phyloP scores from a whole-genome alignment of 2,113 vertebrate genomes.

The Python bivittatus region DNA sequence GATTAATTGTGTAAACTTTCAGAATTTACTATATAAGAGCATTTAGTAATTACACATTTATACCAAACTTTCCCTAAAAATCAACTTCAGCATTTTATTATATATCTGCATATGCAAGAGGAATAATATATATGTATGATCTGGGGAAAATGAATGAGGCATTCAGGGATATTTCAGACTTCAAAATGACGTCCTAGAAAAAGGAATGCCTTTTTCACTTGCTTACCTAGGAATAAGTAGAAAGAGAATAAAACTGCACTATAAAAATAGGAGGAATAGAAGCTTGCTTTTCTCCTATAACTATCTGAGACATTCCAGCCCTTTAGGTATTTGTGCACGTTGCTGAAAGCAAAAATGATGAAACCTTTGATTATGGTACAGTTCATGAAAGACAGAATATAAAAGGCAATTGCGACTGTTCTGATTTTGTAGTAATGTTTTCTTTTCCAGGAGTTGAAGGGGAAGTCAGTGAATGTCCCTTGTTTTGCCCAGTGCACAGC shows the following conservation, averaged over 20 bases:
- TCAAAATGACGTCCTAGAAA: not conserved
- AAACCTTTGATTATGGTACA: not conserved
- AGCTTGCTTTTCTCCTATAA: not conserved
- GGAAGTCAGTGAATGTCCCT: slow-evolving; percentile 45
- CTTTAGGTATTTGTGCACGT: not conserved
- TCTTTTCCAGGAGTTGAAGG: slow-evolving; percentile 61
- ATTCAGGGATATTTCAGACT: too few relatives aligned
- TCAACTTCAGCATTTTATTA: not conserved
- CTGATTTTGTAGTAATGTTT: slow-evolving; percentile 28
- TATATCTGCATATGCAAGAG: not conserved
- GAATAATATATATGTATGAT: not conserved
- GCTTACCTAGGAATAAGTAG: not conserved
- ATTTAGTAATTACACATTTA: not conserved
- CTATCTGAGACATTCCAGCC: not conserved
- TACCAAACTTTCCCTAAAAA: not conserved
- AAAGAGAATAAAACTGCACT: not conserved
- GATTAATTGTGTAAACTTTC: not conserved
- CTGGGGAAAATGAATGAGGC: not conserved
- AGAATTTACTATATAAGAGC: not conserved
- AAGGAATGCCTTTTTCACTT: not conserved
- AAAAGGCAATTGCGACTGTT: not conserved
- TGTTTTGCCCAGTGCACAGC: slow-evolving; percentile 69
- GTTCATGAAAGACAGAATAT: not conserved
- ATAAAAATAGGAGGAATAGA: not conserved
- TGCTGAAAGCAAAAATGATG: not conserved